These are phyloP conservation scores for Carcharodon carcharias DNA, from an alignment of 2,797 vertebrate species.

Conservation along the genomic window DNA sequence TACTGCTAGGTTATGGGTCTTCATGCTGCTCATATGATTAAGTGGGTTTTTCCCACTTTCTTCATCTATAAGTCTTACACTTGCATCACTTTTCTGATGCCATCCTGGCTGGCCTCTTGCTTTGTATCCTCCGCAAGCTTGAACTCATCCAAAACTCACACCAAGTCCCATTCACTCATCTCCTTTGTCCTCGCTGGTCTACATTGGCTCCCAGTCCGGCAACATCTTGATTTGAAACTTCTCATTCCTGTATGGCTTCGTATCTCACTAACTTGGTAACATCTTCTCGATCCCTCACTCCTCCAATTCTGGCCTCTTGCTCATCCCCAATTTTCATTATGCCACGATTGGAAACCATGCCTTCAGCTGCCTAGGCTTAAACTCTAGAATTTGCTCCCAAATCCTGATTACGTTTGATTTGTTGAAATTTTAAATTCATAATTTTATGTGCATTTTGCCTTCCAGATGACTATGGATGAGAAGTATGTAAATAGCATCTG, in stretches of 20 bases:
- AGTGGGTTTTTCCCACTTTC: too few relatives aligned
- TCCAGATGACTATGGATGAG: conserved; percentile 98
- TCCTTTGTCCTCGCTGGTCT: neutral
- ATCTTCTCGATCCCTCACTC: neutral
- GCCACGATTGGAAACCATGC: too few relatives aligned
- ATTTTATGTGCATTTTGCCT: conserved; percentile 44
- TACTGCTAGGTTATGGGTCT: too few relatives aligned
- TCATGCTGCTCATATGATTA: too few relatives aligned
- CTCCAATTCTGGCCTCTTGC: neutral
- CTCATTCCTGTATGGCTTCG: neutral
- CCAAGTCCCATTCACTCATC: neutral
- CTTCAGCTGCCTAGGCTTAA: neutral
- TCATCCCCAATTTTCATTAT: neutral
- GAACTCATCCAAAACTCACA: neutral
- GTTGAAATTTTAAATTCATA: neutral
- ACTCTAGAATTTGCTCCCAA: neutral
- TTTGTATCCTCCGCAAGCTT: neutral
- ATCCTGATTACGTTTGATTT: neutral
- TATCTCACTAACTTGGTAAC: neutral
- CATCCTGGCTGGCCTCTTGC: too few relatives aligned
- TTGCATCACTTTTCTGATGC: neutral
- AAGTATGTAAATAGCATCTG: conserved; percentile 99
- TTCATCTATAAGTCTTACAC: too few relatives aligned
- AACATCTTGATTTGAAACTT: neutral
- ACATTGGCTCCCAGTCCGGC: neutral